Base-by-base conservation (phyloP, 2,888 invertebrate species). In the Kryphioiulus occultus region DNA sequence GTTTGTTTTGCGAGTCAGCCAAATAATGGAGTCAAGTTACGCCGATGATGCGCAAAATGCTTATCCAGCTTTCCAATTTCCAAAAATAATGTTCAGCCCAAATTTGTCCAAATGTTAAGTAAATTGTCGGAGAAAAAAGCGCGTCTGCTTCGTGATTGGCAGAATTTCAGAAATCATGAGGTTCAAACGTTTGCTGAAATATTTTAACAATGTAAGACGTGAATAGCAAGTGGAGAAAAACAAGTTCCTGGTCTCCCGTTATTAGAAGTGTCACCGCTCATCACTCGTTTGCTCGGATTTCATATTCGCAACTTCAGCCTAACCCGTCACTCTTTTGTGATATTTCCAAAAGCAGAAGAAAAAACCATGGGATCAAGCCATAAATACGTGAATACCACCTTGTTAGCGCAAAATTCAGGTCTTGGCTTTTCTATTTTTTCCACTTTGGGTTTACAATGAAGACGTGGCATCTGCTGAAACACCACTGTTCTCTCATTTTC, bases 151-250 rank as follows among this genome's bases (percentile, higher is more conserved):
- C 15, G 68, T 68, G 68, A 68, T 68, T 68, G 68, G 68, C 68
- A 68, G 68, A 68, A 68, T 68, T 68, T 68, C 68, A 68, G 68
- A 68, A 68, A 68, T 68, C 68, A 68, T 68, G 68, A 68, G 68
- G 68, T 68, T 68, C 68, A 68, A 68, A 68, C 26, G 26, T 68
- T 68, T 68, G 26, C 26, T 68, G 68, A 68, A 68, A 68, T 68
- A 68, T 68, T 68, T 68, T 68, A 68, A 68, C 68, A 68, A 68
- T 68, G 68, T 68, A 68, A 68, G 68, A 68, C 68, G 68, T 68
- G 68, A 68, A 68, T 68, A 68, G 68, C 68, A 68, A 26, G 68
- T 68, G 68, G 68, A 68, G 68, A 68, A 68, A 68, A 68, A 68
- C 68, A 68, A 68, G 68, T 68, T 68, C 68, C 68, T 68, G 68